Base-by-base conservation (phyloP, 2,888 invertebrate species). In the Spicauda simplicius region DNA sequence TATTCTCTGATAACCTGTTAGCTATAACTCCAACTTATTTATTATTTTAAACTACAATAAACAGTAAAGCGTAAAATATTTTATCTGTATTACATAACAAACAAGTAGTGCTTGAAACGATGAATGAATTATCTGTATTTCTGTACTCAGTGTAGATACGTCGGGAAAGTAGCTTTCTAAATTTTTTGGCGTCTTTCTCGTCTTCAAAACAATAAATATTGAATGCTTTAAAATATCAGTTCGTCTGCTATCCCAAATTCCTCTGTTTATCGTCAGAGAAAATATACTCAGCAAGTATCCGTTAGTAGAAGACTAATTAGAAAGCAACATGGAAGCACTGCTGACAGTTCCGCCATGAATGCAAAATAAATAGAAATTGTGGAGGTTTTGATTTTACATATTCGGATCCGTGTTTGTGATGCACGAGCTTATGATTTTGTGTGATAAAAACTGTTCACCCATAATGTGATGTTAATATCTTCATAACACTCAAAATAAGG, bases 261-360 rank as follows among this genome's bases (percentile, higher is more conserved):
- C 73, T 66, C 67, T 71, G 68, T 69, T 56, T 53, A 58, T 73
- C 73, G 73, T 73, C 69, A 64, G 63, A 75, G 73, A 73, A 63
- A 73, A 65, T 54, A 70, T 69, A 67, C 73, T 33, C 52, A 70
- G 63, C 62, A 64, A 59, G 57, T 70, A 67, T 68, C 53, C 62
- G 50, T 76, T 70, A 56, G 55, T 64, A 61, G 69, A 75, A 71
- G 72, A 75, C 75, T 68, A 74, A 74, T 77, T 78, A 93, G 93
- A 93, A 93, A 93, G 93, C 93, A 93, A 93, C 93, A 93, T 93
- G 93, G 93, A 93, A 93, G 93, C 91, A 84, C 84, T 93, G 93
- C 84, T 93, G 93, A 93, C 93, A 93, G 93, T 93, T 93, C 93
- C 93, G 93, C 93, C 93, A 93, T 93, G 93, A 93, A 93, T 91